Evolutionary conservation across 1,140 invertebrate genomes (phyloP).

Genomic region (Heliconius himera): DNA sequence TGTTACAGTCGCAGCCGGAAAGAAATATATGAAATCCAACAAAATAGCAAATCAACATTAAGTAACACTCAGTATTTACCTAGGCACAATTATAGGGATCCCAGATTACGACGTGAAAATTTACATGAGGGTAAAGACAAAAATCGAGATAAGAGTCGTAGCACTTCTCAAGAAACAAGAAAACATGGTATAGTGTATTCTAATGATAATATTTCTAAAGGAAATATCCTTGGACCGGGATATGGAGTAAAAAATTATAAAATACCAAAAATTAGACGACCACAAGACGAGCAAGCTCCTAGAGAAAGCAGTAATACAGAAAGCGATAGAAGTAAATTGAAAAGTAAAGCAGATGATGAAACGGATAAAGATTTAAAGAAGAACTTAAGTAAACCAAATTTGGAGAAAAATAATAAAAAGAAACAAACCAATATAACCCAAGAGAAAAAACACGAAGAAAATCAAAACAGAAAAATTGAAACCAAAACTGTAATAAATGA

Average conservation of each 20-base stretch:
- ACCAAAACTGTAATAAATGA: not conserved
- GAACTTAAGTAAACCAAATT: not conserved
- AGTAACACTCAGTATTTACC: conserved; percentile 42
- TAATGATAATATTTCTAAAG: conserved; percentile 71
- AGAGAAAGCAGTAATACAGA: conserved; percentile 37
- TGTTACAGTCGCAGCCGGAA: conserved; percentile 32
- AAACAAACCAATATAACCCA: conserved; percentile 14
- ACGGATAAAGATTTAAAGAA: conserved; percentile 13
- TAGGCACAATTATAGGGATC: conserved; percentile 47
- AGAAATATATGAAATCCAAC: conserved; percentile 31
- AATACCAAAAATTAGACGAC: conserved; percentile 84
- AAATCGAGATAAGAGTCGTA: conserved; percentile 38
- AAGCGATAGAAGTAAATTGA: conserved; percentile 24
- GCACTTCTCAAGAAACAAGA: conserved; percentile 44
- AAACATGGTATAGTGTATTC: conserved; percentile 69
- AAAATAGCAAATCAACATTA: conserved; percentile 21
- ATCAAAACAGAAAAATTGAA: not conserved
- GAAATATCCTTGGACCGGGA: conserved; percentile 68
- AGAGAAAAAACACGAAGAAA: conserved; percentile 11
- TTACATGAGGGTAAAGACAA: conserved; percentile 39
- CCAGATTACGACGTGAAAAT: conserved; percentile 53
- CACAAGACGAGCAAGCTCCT: conserved; percentile 29
- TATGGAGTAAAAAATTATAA: conserved; percentile 85
- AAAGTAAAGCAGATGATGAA: conserved; percentile 20
- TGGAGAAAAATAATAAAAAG: conserved; percentile 11